Base-by-base conservation (phyloP, 2,113 vertebrate genomes). In the Tachuris rubrigastra region DNA sequence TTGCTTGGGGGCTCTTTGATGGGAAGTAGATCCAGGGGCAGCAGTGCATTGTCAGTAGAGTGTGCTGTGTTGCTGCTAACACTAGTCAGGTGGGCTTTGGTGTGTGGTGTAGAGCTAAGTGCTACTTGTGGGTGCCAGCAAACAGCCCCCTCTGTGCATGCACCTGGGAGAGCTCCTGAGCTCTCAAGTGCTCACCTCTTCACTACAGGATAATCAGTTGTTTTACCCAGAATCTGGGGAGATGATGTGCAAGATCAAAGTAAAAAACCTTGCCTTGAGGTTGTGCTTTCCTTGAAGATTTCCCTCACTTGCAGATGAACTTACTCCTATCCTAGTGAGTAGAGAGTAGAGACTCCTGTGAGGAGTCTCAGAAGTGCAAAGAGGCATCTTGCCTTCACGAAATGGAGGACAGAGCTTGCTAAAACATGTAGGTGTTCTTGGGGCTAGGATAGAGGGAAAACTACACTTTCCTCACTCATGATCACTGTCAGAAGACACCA, bases 61-160 rank as follows among this genome's bases (percentile, higher is more conserved):
- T 25, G 39, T 62, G 46, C 89, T 69, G 30, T 6, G 6, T 9
- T 81, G 78, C 60, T 79, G 41, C 49, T 62, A 47, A 12, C n/a
- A 11, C 55, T 12, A 20, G 46, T 35, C 75, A 58, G 20, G 46
- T 16, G 86, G 77, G 20, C 15, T 87, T 49, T 39, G 44, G 50
- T 52, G 42, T 2, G 0, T 16, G n/a, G 18, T 58, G 60, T 78
- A 81, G 59, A 90, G 55, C 75, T 3, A 16, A 74, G 19, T 66
- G 69, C 53, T 63, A 0, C 13, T 67, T 6, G 1, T 1, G 6
- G 15, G 30, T 49, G 35, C 69, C 15, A 9, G 42, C 0, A 2
- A 87, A 44, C 22, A 89, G 9, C 3, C 8, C 30, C 3, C 47
- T 76, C 67, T 3, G 0, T 10, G 14, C 63, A 5, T 1, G 33